Evolutionary conservation across 2,113 vertebrate species (phyloP).

Genomic region (Podiceps cristatus): DNA sequence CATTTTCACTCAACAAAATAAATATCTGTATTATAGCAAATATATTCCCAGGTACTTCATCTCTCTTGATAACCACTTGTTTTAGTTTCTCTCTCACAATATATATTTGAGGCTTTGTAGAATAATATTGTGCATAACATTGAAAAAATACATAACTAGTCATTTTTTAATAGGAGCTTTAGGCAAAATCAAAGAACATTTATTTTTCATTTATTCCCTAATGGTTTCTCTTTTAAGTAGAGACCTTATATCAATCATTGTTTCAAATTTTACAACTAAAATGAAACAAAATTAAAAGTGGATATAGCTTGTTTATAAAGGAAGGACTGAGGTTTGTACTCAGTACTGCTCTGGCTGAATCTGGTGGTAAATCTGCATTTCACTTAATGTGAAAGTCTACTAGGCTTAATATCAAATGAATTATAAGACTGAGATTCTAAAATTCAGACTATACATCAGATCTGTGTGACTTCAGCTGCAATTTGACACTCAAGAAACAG

Average conservation of each 20-base stretch:
- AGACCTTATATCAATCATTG: background rate
- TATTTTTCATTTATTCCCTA: background rate
- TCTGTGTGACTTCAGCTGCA: background rate
- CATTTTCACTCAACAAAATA: background rate
- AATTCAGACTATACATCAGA: background rate
- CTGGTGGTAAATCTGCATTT: background rate
- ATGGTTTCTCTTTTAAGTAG: background rate
- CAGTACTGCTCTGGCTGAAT: background rate
- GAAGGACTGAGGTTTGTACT: background rate
- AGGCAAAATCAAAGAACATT: background rate
- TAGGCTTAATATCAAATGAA: background rate
- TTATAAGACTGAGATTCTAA: background rate
- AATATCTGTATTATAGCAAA: background rate
- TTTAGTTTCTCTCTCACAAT: background rate
- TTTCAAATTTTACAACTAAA: background rate
- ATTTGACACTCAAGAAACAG: background rate
- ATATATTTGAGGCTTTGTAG: background rate
- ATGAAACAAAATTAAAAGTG: background rate
- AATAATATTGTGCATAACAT: background rate
- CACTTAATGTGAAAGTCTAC: background rate
- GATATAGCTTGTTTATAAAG: background rate
- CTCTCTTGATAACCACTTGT: background rate
- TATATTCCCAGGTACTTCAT: background rate
- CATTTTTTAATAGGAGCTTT: background rate
- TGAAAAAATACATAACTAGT: background rate